Evolutionary conservation across 2,888 invertebrate species (phyloP), one percentile per base, ranked within the genome.

Genomic region (Eulithis prunata): DNA sequence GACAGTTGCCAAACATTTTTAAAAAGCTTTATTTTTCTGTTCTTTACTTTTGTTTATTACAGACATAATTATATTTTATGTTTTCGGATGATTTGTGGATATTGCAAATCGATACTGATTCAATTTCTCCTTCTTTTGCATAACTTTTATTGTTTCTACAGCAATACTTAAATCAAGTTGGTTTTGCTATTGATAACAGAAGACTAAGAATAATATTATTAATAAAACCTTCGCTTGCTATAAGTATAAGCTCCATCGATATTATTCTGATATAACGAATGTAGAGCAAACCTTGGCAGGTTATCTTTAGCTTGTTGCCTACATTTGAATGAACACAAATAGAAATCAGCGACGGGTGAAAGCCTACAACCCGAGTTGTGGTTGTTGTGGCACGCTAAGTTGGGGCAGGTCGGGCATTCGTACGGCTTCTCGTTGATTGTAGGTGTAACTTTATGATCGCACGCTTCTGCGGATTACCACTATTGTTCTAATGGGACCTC

Each of bases 361-460:
- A 81, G 79, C 79, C 74, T 78, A 75, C 72, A 75, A 75, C 72
- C 73, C 69, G 70, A 69, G 71, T 70, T 71, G 70, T 69, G 71
- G 71, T 74, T 72, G 70, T 66, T 62, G 75, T 71, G 71, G 78
- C 78, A 76, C 75, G 79, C 75, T 79, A 78, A 76, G 83, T 88
- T 87, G 79, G 79, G 87, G 85, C 83, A 88, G 89, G 86, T 89
- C 88, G 83, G 78, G 81, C 78, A 79, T 80, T 85, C 78, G 78
- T 85, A 83, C 80, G 83, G 82, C 82, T 84, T 83, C 80, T 74
- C 78, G 78, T 75, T 81, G 84, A 86, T 88, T 86, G 85, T 83
- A 85, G 83, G 86, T 86, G 87, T 82, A 85, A 89, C 75, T 89
- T 89, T 89, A 90, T 87, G 88, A 89, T 88, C 86, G 86, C 86